Evolutionary conservation across 2,113 vertebrate species (phyloP), one percentile per base, ranked within the genome.

Genomic region (Spea multiplicata): DNA sequence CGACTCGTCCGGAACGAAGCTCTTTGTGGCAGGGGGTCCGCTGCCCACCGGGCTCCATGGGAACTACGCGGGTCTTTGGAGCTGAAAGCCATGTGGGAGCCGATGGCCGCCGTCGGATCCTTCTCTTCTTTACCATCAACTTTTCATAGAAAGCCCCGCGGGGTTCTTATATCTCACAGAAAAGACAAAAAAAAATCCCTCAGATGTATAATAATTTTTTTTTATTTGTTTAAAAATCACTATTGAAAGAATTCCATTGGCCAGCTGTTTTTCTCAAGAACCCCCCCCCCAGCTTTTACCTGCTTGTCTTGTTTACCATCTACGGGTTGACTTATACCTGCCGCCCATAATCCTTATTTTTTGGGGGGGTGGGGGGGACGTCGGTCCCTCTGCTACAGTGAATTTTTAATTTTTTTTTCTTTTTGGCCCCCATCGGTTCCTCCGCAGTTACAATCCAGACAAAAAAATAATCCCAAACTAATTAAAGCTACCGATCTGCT

Each of bases 61-160:
- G 81, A 99, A 99, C 90, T 99, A 99, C 5, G 97, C 96, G 48
- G 97, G 95, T 77, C 92, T 99, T 81, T 99, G 97, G 97, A 98
- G 95, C 91, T 99, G 97, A 16, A 53, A 52, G 44, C 55, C 9
- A 44, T 44, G 14, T 8, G 6, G 10, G 30, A 76, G 4, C 44
- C 44, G 52, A n/a, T 4, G 52, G 12, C 13, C 14, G 12, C 44
- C n/a, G 30, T 53, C 47, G 3, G 50, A 65, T 17, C 44, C 52
- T 65, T 66, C 62, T 13, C 30, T 30, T 30, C 30, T 30, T 30
- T 30, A 30, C 30, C 30, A 10, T 7, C 14, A 1, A 9, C 10
- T 59, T 12, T 13, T 13, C 55, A 13, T 13, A 12, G 2, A 52
- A 16, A 12, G 59, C n/a, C 55, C 55, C 10, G 10, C 14, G 10